Evolutionary conservation across 1,140 invertebrate genomes (phyloP).

Genomic region (Diachasmimorpha longicaudata): DNA sequence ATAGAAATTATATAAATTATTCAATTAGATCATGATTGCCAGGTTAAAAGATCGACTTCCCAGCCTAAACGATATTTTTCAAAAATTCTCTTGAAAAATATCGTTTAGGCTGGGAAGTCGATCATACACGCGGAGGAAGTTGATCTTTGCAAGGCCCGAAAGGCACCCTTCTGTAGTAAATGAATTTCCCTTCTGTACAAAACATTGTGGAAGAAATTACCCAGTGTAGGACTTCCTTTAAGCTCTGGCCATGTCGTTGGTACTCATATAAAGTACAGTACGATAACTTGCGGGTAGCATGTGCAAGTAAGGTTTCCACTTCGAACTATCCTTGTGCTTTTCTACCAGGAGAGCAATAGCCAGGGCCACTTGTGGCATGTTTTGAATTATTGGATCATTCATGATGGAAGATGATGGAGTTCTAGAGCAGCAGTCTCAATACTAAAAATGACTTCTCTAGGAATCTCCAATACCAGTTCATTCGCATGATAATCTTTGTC

Average conservation of each 20-base stretch:
- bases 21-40: constrained; percentile 5
- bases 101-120: too few relatives aligned
- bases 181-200: too few relatives aligned
- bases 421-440: too few relatives aligned
- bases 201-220: constrained; percentile 55
- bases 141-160: too few relatives aligned
- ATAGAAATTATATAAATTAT: constrained; percentile 18
- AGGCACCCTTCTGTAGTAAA: too few relatives aligned
- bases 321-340: constrained; percentile 77
- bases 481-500: too few relatives aligned
- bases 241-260: constrained; percentile 80
- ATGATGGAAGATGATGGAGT: constrained; percentile 68
- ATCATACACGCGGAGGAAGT: too few relatives aligned
- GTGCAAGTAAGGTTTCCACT: constrained; percentile 90
- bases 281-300: constrained; percentile 82
- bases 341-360: too few relatives aligned
- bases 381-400: constrained; percentile 79
- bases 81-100: constrained; percentile 19
- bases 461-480: too few relatives aligned
- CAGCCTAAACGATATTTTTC: too few relatives aligned
- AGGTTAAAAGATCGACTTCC: not conserved
- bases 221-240: constrained; percentile 74
- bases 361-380: constrained; percentile 89
- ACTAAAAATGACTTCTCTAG: too few relatives aligned
- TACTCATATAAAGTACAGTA: constrained; percentile 86